phyloP scores from a whole-genome alignment of 2,888 invertebrate genomes.

The Metallyticus violacea region DNA sequence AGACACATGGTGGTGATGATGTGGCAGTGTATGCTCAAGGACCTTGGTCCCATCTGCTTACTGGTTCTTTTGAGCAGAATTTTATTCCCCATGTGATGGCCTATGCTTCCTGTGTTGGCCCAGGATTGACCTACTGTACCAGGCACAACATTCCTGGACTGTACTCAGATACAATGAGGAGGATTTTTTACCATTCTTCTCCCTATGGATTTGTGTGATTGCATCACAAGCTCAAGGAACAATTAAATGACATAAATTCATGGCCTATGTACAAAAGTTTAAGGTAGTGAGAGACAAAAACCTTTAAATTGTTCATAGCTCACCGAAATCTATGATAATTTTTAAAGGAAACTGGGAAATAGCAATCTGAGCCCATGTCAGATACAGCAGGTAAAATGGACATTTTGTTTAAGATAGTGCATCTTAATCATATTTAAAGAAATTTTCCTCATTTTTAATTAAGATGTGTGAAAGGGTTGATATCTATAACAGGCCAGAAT shows the following conservation, averaged over 20 bases:
- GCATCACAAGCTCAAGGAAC: not conserved
- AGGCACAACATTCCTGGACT: not conserved
- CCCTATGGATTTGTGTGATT: not conserved
- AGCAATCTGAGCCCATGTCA: no score
- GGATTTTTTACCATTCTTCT: not conserved
- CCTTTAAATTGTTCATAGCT: no score
- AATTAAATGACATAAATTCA: not conserved
- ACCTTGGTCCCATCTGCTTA: constrained; percentile 78
- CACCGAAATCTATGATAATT: no score
- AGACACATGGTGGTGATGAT: constrained; percentile 78
- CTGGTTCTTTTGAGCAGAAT: constrained; percentile 75
- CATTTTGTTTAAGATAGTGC: no score
- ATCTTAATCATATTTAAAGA: no score
- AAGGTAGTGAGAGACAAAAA: no score
- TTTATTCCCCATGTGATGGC: constrained; percentile 73
- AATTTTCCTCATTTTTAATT: no score
- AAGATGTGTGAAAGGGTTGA: no score
- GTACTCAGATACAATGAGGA: not conserved
- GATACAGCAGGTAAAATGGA: no score
- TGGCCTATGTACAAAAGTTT: no score
- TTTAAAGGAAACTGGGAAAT: no score
- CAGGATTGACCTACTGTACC: constrained; percentile 43
- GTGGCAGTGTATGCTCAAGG: constrained; percentile 73
- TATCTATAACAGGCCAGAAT: no score
- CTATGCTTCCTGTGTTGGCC: constrained; percentile 70